Conservation (phyloP, 2,113 vertebrate genomes). For the Gasterosteus aculeatus region DNA sequence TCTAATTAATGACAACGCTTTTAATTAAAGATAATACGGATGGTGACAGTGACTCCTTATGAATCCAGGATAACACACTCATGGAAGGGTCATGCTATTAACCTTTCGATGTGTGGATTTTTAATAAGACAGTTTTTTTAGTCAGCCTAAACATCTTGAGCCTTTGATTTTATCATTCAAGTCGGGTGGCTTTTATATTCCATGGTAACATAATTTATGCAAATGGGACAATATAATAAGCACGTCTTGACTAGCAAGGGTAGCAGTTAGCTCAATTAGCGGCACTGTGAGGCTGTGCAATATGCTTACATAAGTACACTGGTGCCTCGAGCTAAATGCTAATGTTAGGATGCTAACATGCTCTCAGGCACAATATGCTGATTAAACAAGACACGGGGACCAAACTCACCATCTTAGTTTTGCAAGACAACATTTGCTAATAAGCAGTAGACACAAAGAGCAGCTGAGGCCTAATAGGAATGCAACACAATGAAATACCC, state of each 20-base stretch:
- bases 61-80: not conserved
- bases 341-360: not conserved
- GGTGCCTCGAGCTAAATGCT: not conserved
- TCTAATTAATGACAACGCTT: constrained; percentile 10
- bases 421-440: not conserved
- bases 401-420: not conserved
- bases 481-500: not conserved
- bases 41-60: not conserved
- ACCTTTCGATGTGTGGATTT: not conserved
- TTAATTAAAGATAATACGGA: constrained; percentile 15
- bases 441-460: not conserved
- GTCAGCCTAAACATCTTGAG: not conserved
- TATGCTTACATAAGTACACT: not conserved
- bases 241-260: not conserved
- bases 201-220: not conserved
- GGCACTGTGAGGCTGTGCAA: not conserved
- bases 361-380: not conserved
- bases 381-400: not conserved
- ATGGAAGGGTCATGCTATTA: not conserved
- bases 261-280: no score
- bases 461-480: not conserved
- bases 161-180: not conserved
- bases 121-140: not conserved
- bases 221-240: not conserved
- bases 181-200: not conserved